Evolutionary conservation across 2,113 vertebrate genomes (phyloP), one percentile per base, ranked within the genome.

Genomic region (Takifugu flavidus): DNA sequence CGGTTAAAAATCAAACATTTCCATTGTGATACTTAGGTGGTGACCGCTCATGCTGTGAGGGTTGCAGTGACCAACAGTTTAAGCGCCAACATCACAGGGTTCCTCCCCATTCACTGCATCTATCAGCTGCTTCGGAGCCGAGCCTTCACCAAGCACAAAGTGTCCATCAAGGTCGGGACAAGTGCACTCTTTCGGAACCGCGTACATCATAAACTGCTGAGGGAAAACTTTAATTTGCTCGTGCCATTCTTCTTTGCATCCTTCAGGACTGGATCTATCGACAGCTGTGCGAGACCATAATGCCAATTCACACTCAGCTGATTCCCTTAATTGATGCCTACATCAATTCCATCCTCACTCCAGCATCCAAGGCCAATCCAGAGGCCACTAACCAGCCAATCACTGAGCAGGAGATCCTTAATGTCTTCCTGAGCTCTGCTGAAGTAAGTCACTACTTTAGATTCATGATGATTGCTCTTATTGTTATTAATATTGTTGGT

Each of bases 131-230:
- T 99, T 0, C 93, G 95, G 72, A 98, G 96, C 65, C 90, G 97
- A 27, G 95, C 97, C 1, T 99, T 99, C 87, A 99, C 96, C 74
- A 99, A 99, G 83, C 96, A 99, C 90, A 99, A 99, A 93, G 95
- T 99, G 0, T 98, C 97, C 57, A 99, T 99, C 67, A 99, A 99
- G 93, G 97, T 99, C 11, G 43, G 15, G n/a, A 31, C 8, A 4
- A 25, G 34, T 25, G 3, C 2, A 6, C 6, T 10, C 0, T 8
- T 11, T 4, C 26, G 1, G 25, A 28, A 7, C 15, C 0, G n/a
- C 2, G 15, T 4, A 13, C 3, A 29, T 27, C 2, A 3, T 14
- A 2, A 5, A 6, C 7, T 14, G 15, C 13, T 53, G 39, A 50
- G 50, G 10, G 4, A 44, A 29, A 71, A 49, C 29, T 10, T 0